phyloP scores from a whole-genome alignment of 2,113 vertebrate genomes.

The Crotalus viridis region DNA sequence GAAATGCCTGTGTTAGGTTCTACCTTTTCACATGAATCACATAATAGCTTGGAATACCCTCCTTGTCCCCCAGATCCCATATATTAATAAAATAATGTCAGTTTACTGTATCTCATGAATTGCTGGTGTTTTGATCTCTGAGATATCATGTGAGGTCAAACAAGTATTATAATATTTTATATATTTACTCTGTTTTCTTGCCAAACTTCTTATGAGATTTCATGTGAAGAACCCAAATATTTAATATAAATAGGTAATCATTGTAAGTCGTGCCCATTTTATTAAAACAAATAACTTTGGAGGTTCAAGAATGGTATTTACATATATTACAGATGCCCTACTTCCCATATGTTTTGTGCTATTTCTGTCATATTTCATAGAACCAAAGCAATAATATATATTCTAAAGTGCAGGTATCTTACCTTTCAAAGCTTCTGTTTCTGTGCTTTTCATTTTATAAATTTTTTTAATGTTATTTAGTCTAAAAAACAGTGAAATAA shows the following conservation, averaged over 20 bases:
- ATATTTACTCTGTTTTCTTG: too few relatives aligned
- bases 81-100: too few relatives aligned
- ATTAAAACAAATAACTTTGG: neutral
- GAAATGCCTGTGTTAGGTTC: neutral
- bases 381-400: neutral
- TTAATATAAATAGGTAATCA: neutral
- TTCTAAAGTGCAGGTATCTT: slow-evolving; percentile 20
- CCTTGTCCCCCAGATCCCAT: too few relatives aligned
- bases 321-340: neutral
- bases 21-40: too few relatives aligned
- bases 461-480: slow-evolving; percentile 81
- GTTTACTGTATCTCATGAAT: too few relatives aligned
- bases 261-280: neutral
- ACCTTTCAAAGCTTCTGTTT: slow-evolving; percentile 83
- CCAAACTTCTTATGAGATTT: neutral
- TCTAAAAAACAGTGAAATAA: slow-evolving; percentile 63
- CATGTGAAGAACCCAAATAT: neutral
- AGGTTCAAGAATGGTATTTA: neutral
- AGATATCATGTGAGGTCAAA: too few relatives aligned
- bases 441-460: slow-evolving; percentile 75
- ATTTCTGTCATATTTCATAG: neutral
- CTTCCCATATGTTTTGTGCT: neutral
- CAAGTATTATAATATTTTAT: too few relatives aligned
- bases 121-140: too few relatives aligned
- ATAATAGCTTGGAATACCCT: neutral